These are phyloP conservation scores for Plagiodera versicolora DNA, from an alignment of 2,888 invertebrate genomes.

Conservation along the genomic window DNA sequence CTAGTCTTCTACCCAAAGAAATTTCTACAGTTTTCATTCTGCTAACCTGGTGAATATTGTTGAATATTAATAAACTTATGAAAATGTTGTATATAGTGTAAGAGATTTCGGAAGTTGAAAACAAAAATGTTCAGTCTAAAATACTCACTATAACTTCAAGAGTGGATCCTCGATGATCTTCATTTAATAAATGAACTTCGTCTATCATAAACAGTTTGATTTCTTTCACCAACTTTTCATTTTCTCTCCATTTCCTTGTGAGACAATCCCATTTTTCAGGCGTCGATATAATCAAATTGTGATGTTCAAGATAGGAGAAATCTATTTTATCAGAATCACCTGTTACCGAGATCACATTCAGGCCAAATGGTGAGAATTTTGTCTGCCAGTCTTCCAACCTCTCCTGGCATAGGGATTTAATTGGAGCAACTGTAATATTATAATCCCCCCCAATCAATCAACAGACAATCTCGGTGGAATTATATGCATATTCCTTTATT, in stretches of 20 bases:
- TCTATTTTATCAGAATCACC: conserved; percentile 74
- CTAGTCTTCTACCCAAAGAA: conserved; percentile 7
- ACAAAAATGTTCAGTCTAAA: no score
- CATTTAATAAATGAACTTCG: conserved; percentile 78
- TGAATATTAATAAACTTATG: neutral
- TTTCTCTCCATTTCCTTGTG: conserved; percentile 74
- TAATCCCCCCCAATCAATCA: no score
- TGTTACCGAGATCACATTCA: conserved; percentile 71
- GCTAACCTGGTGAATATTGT: conserved; percentile 49
- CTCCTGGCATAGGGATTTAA: conserved; percentile 78
- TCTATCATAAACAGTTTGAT: conserved; percentile 73
- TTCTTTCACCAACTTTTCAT: conserved; percentile 62
- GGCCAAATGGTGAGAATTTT: conserved; percentile 66
- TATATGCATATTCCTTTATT: conserved; percentile 4
- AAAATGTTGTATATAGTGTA: no score
- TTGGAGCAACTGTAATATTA: conserved; percentile 85
- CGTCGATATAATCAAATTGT: conserved; percentile 73
- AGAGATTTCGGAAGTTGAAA: no score
- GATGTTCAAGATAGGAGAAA: conserved; percentile 52
- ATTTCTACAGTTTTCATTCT: conserved; percentile 76
- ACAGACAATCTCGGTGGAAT: no score
- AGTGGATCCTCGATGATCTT: conserved; percentile 71
- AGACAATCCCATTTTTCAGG: conserved; percentile 86
- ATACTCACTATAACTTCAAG: conserved; percentile 73
- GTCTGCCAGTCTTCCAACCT: conserved; percentile 70